Percentiles rank a stretch among this genome's conserved stretches.
Conservation (phyloP, 2,113 vertebrate genomes). For the Gallinago jamesoni region DNA sequence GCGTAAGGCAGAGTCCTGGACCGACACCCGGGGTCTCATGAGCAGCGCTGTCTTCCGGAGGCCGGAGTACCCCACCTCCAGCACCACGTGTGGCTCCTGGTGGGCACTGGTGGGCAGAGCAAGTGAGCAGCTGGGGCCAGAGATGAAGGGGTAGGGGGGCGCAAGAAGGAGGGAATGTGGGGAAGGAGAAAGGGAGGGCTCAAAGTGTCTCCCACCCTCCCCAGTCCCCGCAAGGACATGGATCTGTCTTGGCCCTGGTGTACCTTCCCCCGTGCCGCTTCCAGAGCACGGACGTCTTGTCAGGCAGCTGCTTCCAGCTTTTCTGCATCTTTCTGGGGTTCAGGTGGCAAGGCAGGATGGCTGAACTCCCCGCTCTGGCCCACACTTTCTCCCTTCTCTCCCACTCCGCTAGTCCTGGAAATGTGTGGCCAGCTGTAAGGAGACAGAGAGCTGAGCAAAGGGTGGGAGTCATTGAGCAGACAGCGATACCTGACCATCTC, state of each 20-base stretch:
- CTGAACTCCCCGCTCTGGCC: slow-evolving; percentile 67
- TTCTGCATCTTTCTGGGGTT: neutral
- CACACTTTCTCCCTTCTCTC: slow-evolving; percentile 46
- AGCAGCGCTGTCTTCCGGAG: neutral
- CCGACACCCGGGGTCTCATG: slow-evolving; percentile 32
- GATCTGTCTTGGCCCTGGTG: neutral
- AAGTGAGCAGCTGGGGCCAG: accelerated
- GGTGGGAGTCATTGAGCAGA: neutral
- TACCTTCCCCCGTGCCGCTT: slow-evolving; percentile 41
- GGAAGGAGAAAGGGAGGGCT: neutral
- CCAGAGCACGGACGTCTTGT: slow-evolving; percentile 33
- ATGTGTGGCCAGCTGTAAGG: neutral
- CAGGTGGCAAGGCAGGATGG: slow-evolving; percentile 63
- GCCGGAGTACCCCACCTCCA: slow-evolving; percentile 10
- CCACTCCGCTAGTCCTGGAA: neutral
- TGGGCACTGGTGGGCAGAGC: neutral
- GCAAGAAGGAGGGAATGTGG: neutral
- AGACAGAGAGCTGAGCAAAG: neutral
- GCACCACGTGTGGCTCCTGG: slow-evolving; percentile 18
- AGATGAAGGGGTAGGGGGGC: neutral
- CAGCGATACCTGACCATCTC: neutral
- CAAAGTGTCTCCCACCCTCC: neutral
- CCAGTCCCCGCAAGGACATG: neutral
- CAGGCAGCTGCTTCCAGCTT: neutral
- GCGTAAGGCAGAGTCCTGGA: neutral